Evolutionary conservation across 1,140 invertebrate genomes (phyloP).

Genomic region (Aphis gossypii): DNA sequence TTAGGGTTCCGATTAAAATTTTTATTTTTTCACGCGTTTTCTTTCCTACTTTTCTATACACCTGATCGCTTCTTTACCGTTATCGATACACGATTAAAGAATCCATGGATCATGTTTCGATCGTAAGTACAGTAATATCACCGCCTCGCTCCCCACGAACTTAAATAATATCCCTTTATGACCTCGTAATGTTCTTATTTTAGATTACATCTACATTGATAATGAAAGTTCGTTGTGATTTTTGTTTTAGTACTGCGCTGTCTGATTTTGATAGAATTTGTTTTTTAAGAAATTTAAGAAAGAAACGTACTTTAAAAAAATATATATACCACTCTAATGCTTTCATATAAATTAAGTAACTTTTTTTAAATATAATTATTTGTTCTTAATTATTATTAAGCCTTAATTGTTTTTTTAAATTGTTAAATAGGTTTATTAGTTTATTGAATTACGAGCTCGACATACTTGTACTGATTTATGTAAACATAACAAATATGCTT

Average conservation of each 20-base stretch:
- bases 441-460: background rate
- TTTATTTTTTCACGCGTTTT: constrained; percentile 6
- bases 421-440: background rate
- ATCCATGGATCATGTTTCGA: constrained; percentile 42
- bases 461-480: background rate
- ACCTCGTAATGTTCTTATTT: background rate
- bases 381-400: background rate
- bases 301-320: background rate
- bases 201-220: background rate
- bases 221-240: background rate
- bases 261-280: background rate
- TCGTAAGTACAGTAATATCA: constrained; percentile 32
- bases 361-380: background rate
- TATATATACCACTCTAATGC: too few species aligned
- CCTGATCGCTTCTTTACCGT: background rate
- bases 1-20: background rate
- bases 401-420: background rate
- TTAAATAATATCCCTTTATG: background rate
- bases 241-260: background rate
- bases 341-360: background rate
- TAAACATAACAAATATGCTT: background rate
- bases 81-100: background rate
- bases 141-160: background rate
- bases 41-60: background rate
- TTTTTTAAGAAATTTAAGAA: background rate